Conservation (phyloP, 1,140 invertebrate species). For the Drosophila kepulauana region DNA sequence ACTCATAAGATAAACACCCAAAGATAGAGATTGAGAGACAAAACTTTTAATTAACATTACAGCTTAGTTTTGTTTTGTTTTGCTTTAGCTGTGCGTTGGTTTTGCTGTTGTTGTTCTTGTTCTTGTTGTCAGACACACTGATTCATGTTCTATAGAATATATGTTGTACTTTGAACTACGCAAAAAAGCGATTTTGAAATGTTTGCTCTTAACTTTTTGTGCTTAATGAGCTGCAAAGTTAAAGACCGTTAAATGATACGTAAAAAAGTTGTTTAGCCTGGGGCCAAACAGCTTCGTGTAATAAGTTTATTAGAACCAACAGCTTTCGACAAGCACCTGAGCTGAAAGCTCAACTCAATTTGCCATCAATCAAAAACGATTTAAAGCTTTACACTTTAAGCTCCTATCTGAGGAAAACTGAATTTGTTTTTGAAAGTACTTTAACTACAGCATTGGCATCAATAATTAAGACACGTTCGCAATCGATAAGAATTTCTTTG, state of each 20-base stretch:
- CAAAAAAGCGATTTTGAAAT: background rate
- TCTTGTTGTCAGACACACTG: constrained; percentile 49
- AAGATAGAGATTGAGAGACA: constrained; percentile 44
- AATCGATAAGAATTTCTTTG: constrained; percentile 2
- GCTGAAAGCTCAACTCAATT: background rate
- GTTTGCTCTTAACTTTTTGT: constrained; percentile 27
- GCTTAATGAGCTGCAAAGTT: constrained; percentile 30
- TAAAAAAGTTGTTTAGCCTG: constrained; percentile 55
- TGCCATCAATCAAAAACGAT: background rate
- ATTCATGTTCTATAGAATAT: constrained; percentile 3
- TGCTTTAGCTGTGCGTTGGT: constrained; percentile 12
- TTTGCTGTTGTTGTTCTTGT: background rate
- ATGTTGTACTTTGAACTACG: constrained; percentile 23
- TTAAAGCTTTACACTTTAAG: background rate
- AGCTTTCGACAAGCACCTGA: background rate
- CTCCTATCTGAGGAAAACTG: no score
- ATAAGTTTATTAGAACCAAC: constrained; percentile 9
- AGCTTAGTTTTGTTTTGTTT: constrained; percentile 55
- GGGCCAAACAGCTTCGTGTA: constrained; percentile 18
- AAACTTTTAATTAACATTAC: constrained; percentile 82
- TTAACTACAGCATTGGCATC: background rate
- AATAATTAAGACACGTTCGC: background rate
- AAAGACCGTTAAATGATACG: constrained; percentile 47
- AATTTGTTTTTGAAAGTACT: background rate
- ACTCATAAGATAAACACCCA: constrained; percentile 28